phyloP scores from a whole-genome alignment of 1,140 invertebrate species.

The Papilio helenus region DNA sequence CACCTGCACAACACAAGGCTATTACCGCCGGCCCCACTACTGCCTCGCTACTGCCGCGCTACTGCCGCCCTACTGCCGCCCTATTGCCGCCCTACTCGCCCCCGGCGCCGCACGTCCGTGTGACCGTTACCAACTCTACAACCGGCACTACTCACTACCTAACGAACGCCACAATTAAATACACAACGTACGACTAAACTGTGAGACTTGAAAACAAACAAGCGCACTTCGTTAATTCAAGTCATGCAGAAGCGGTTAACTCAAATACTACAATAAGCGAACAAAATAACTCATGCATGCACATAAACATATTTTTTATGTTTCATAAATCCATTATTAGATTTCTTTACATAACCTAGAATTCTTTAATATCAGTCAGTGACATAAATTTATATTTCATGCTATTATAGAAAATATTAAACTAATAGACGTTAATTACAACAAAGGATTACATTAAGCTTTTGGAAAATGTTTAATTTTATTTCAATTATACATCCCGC shows the following conservation, averaged over 20 bases:
- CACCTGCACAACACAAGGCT: conserved; percentile 68
- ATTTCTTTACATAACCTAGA: background rate
- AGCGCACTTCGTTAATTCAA: background rate
- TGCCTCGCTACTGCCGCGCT: conserved; percentile 12
- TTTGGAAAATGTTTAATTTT: background rate
- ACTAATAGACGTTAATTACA: background rate
- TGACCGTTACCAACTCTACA: conserved; percentile 19
- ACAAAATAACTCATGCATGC: conserved; percentile 8
- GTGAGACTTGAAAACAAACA: conserved; percentile 18
- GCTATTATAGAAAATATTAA: background rate
- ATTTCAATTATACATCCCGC: background rate
- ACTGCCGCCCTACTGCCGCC: conserved; percentile 33
- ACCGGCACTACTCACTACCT: conserved; percentile 36
- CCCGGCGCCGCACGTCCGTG: conserved; percentile 17
- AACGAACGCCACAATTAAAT: conserved; percentile 39
- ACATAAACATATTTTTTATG: background rate
- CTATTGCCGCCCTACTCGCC: background rate
- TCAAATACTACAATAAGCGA: conserved; percentile 2
- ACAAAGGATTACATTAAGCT: background rate
- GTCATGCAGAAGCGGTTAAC: conserved; percentile 8
- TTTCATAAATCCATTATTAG: background rate
- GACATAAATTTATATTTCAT: background rate
- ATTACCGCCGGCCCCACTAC: conserved; percentile 45
- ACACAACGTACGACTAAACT: conserved; percentile 29
- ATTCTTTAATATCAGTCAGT: background rate